Evolutionary conservation across 1,140 invertebrate genomes (phyloP).

Genomic region (Dryas iulia): DNA sequence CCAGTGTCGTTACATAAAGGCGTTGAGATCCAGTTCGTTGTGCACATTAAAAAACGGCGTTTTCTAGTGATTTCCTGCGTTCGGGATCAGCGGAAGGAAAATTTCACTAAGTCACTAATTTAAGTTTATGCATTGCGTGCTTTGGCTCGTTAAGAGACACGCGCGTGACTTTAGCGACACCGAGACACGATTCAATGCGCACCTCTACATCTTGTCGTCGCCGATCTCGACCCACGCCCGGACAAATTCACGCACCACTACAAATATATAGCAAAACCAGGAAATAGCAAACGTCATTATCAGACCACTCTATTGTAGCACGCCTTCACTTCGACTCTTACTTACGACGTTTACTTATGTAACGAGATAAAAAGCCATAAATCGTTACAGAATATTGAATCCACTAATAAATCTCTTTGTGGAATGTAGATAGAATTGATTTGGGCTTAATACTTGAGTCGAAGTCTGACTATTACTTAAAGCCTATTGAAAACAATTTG

Average conservation of each 20-base stretch:
- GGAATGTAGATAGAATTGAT: slow-evolving; percentile 50
- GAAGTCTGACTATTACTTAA: slow-evolving; percentile 66
- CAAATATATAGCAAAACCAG: slow-evolving; percentile 21
- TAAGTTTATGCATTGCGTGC: slow-evolving; percentile 59
- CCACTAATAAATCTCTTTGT: slow-evolving; percentile 52
- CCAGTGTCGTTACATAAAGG: slow-evolving; percentile 71
- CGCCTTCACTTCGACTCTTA: slow-evolving; percentile 20
- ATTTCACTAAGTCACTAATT: slow-evolving; percentile 67
- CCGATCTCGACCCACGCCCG: slow-evolving; percentile 44
- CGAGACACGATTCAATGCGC: slow-evolving; percentile 31
- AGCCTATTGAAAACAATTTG: slow-evolving; percentile 78
- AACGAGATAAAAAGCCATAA: slow-evolving; percentile 69
- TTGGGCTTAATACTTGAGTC: slow-evolving; percentile 43
- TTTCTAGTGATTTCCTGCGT: slow-evolving; percentile 75
- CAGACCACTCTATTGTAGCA: slow-evolving; percentile 49
- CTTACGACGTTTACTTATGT: slow-evolving; percentile 48
- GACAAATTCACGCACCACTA: slow-evolving; percentile 31
- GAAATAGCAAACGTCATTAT: slow-evolving; percentile 53
- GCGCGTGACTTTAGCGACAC: slow-evolving; percentile 39
- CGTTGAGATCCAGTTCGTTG: slow-evolving; percentile 67
- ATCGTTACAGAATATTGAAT: slow-evolving; percentile 63
- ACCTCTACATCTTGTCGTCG: slow-evolving; percentile 39
- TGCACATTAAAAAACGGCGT: slow-evolving; percentile 69
- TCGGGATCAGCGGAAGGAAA: slow-evolving; percentile 70
- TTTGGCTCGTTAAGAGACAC: slow-evolving; percentile 53